Evolutionary conservation across 2,888 invertebrate genomes (phyloP).

Genomic region (Hemaris fuciformis): DNA sequence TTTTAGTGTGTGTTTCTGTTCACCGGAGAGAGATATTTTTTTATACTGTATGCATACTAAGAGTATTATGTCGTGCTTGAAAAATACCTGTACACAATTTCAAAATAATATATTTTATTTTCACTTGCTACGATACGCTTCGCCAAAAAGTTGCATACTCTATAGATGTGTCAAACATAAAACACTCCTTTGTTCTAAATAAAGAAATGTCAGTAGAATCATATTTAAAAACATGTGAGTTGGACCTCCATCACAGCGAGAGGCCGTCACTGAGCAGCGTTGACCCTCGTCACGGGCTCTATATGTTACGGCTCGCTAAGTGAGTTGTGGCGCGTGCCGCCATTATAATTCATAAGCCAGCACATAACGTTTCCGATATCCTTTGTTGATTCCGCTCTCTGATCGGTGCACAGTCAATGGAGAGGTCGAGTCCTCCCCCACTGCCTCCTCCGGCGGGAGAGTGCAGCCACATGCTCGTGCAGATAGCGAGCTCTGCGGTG

Average conservation of each 20-base stretch:
- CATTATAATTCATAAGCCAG: neutral
- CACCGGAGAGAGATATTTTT: no score
- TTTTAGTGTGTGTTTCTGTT: no score
- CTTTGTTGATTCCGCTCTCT: no score
- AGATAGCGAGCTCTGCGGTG: neutral
- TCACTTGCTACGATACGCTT: no score
- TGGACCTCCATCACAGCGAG: neutral
- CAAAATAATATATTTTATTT: no score
- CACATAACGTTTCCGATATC: no score
- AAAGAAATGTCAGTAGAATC: no score
- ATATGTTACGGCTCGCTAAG: no score
- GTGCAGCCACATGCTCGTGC: neutral
- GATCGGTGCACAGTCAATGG: neutral
- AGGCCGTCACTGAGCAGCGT: neutral
- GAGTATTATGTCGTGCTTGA: no score
- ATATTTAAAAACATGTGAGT: neutral
- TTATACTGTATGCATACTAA: no score
- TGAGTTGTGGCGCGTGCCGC: neutral
- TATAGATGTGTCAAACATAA: neutral
- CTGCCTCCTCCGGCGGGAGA: neutral
- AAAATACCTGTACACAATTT: no score
- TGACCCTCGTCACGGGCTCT: neutral
- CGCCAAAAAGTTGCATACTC: neutral
- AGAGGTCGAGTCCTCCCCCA: neutral
- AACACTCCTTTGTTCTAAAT: neutral